Conservation (phyloP, 2,113 vertebrate species). For the Litocranius walleri region DNA sequence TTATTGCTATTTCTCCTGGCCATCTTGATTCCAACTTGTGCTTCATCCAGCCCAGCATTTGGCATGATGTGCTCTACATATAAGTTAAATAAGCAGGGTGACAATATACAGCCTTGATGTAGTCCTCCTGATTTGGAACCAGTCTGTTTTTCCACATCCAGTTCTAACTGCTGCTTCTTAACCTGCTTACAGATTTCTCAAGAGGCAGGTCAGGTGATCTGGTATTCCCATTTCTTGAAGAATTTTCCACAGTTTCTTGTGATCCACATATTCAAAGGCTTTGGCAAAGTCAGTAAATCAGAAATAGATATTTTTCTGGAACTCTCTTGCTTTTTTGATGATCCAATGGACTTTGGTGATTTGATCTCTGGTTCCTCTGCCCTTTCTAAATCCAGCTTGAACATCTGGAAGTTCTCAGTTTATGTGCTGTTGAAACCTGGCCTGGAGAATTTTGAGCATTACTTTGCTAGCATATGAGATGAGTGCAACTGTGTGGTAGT, state of each 20-base stretch:
- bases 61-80: fast-evolving
- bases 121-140: not conserved
- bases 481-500: not conserved
- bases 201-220: not conserved
- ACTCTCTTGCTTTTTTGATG: not conserved
- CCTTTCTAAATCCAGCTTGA: not conserved
- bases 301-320: not conserved
- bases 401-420: not conserved
- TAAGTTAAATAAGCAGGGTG: not conserved
- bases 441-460: not conserved
- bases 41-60: not conserved
- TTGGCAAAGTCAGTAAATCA: not conserved
- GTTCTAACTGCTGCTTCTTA: not conserved
- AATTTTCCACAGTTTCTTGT: not conserved
- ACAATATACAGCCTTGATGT: not conserved
- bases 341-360: not conserved
- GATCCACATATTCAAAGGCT: not conserved
- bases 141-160: not conserved
- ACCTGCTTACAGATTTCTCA: not conserved
- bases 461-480: not conserved
- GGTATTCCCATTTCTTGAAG: not conserved
- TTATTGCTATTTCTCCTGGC: not conserved
- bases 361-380: not conserved
- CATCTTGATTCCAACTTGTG: not conserved
- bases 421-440: fast-evolving